Evolutionary conservation across 37 sponge, comb jelly and placozoan genomes (phyloP).

Genomic region (Aplysina aerophoba): DNA sequence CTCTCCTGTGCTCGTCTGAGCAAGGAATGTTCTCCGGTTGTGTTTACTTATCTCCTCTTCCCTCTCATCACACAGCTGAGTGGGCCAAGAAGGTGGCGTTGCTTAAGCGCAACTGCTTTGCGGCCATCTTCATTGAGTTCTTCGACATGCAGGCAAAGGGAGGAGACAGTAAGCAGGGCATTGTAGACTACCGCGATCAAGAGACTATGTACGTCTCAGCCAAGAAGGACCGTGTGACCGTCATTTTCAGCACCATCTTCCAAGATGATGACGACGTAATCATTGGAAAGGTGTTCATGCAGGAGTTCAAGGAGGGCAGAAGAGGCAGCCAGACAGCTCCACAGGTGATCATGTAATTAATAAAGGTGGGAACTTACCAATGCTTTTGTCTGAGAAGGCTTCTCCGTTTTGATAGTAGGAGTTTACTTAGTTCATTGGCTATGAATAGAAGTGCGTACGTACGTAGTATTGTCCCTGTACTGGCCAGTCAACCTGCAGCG

Average conservation of each 20-base stretch:
- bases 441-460: too few species aligned
- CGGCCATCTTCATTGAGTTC: slow-evolving; percentile 94
- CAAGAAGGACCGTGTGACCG: slow-evolving; percentile 93
- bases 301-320: slow-evolving; percentile 96
- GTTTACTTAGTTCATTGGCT: too few species aligned
- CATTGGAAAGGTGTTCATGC: slow-evolving; percentile 97
- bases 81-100: slow-evolving; percentile 81
- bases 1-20: too few species aligned
- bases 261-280: slow-evolving; percentile 96
- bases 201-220: slow-evolving; percentile 98
- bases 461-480: too few species aligned
- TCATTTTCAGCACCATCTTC: slow-evolving; percentile 96
- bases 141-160: slow-evolving; percentile 85
- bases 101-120: slow-evolving; percentile 97
- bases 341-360: slow-evolving; percentile 36
- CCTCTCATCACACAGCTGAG: slow-evolving; percentile 45
- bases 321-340: slow-evolving; percentile 90
- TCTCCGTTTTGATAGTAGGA: too few species aligned
- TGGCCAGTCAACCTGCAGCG: too few species aligned
- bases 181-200: slow-evolving; percentile 93
- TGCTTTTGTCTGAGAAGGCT: too few species aligned
- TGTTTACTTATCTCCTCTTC: neutral
- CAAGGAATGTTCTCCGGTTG: too few species aligned
- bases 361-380: too few species aligned
- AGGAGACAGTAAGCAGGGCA: slow-evolving; percentile 66